Evolutionary conservation across 1,140 invertebrate species (phyloP).

Genomic region (Bombus balteatus): DNA sequence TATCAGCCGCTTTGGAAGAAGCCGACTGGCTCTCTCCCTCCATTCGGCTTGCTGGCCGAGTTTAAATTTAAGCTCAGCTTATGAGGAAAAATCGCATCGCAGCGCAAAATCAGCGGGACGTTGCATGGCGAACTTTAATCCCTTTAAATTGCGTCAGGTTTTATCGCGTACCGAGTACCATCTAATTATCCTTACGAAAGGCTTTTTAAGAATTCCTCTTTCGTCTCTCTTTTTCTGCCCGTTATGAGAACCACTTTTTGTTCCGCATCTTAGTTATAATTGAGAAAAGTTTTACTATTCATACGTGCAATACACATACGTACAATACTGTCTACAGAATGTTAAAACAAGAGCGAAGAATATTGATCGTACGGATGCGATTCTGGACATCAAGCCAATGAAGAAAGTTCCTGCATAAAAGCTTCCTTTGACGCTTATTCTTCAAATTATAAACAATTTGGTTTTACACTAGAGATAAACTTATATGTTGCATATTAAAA

Average conservation of each 20-base stretch:
- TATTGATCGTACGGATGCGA: background rate
- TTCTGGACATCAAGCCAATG: no score
- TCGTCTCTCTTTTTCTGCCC: background rate
- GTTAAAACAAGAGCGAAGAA: background rate
- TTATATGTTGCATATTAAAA: no score
- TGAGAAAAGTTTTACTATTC: background rate
- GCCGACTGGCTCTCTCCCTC: background rate
- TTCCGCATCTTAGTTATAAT: background rate
- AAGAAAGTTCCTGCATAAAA: no score
- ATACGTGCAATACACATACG: no score
- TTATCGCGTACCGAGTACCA: constrained; percentile 31
- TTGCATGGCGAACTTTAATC: constrained; percentile 13
- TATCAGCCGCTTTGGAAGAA: constrained; percentile 25
- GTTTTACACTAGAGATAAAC: background rate
- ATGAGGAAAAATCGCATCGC: constrained; percentile 8
- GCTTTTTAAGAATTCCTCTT: background rate
- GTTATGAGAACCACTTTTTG: background rate
- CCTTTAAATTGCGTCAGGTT: constrained; percentile 11
- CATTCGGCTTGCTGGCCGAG: constrained; percentile 29
- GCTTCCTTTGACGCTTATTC: no score
- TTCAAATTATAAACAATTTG: background rate
- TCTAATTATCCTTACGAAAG: constrained; percentile 22
- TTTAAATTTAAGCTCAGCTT: constrained; percentile 46
- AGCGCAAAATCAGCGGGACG: constrained; percentile 18
- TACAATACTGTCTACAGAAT: background rate